Evolutionary conservation across 2,113 vertebrate species (phyloP).

Genomic region (Sapajus apella): DNA sequence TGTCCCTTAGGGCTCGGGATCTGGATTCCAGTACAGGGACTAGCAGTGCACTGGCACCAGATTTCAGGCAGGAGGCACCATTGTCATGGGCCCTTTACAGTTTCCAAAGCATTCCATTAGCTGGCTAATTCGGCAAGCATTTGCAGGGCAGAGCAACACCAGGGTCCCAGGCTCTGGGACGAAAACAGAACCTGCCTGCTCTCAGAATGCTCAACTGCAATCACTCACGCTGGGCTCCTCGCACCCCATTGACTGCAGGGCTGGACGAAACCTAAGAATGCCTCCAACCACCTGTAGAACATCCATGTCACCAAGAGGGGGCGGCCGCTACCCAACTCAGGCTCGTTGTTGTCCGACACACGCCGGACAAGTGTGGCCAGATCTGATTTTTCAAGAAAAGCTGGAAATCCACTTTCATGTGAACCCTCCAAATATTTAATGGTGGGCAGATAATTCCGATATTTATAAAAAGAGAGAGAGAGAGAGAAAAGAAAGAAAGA

Average conservation of each 20-base stretch:
- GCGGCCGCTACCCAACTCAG: not conserved
- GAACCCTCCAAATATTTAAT: not conserved
- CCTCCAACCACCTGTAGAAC: not conserved
- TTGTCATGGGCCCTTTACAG: not conserved
- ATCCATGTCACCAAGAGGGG: not conserved
- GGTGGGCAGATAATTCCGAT: not conserved
- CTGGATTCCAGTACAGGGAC: not conserved
- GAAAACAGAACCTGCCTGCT: not conserved
- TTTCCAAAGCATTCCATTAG: not conserved
- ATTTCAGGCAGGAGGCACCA: too few relatives aligned
- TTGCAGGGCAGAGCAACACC: not conserved
- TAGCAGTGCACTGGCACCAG: not conserved
- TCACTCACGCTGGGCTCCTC: not conserved
- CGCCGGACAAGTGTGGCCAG: not conserved
- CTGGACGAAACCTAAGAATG: fast-evolving
- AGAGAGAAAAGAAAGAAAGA: not conserved
- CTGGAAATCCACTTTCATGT: not conserved
- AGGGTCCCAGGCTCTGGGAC: too few relatives aligned
- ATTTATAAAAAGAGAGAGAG: not conserved
- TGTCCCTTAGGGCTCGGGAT: not conserved
- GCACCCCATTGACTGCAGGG: fast-evolving
- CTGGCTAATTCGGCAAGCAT: not conserved
- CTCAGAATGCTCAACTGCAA: too few relatives aligned
- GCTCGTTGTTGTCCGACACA: fast-evolving
- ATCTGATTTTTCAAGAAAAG: not conserved